A percentile compares a stretch with the other conserved stretches of the same genome.
Conservation (phyloP, 2,797 vertebrate genomes). For the Danionella dracula region DNA sequence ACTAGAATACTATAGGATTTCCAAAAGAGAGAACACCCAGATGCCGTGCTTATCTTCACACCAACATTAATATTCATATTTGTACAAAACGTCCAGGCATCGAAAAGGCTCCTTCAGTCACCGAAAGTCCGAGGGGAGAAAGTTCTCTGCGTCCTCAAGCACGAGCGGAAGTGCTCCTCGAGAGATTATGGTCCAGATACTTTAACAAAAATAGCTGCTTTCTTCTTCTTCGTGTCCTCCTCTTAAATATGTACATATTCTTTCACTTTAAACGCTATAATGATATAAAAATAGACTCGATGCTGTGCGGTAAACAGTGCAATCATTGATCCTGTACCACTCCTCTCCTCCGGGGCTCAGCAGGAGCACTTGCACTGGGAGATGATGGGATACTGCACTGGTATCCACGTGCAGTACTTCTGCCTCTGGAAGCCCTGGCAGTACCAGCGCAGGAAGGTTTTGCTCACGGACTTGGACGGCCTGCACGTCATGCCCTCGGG, state of each 20-base stretch:
- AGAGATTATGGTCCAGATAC: conserved; percentile 83
- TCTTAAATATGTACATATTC: conserved; percentile 67
- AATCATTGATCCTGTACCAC: conserved; percentile 55
- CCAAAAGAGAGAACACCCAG: conserved; percentile 62
- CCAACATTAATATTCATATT: conserved; percentile 74
- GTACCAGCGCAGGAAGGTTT: conserved; percentile 89
- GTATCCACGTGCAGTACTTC: conserved; percentile 93
- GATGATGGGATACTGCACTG: conserved; percentile 90
- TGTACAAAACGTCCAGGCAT: conserved; percentile 76
- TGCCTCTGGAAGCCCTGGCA: conserved; percentile 90
- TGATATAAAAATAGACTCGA: conserved; percentile 87
- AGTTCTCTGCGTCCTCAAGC: conserved; percentile 63
- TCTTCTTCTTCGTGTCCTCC: conserved; percentile 58
- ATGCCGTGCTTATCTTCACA: conserved; percentile 71
- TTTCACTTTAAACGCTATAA: conserved; percentile 84
- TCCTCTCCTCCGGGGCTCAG: conserved; percentile 58
- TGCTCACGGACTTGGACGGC: conserved; percentile 83
- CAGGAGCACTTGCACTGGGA: conserved; percentile 94
- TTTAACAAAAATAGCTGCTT: conserved; percentile 84
- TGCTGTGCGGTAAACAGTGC: conserved; percentile 81
- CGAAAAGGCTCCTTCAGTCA: conserved; percentile 74
- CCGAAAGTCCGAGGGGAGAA: conserved; percentile 65
- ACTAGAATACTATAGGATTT: conserved; percentile 84
- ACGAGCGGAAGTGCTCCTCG: conserved; percentile 52
- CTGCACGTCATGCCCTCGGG: conserved; percentile 92